phyloP scores from a whole-genome alignment of 2,113 vertebrate species.

The Anoplopoma fimbria region DNA sequence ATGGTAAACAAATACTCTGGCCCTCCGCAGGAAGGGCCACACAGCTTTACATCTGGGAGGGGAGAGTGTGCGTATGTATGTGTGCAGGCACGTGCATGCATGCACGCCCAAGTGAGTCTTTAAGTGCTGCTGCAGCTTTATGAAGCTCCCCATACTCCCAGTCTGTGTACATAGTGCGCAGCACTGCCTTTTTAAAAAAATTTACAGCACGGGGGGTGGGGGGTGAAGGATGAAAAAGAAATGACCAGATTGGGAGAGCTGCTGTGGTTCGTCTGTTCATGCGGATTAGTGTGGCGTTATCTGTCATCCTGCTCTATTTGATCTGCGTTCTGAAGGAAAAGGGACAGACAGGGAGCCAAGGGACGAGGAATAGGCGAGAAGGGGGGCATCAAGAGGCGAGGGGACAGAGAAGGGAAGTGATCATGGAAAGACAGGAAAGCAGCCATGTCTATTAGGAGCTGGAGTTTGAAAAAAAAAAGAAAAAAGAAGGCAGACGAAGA shows the following conservation, averaged over 20 bases:
- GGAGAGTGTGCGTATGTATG: constrained; percentile 8
- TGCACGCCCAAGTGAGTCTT: constrained; percentile 30
- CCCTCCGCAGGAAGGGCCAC: constrained; percentile 73
- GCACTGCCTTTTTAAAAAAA: constrained; percentile 37
- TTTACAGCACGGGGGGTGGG: constrained; percentile 36
- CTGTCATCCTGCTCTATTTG: constrained; percentile 67
- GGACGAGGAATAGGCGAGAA: constrained; percentile 33
- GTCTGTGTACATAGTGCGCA: constrained; percentile 27
- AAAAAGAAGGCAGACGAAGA: not conserved
- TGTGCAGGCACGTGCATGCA: constrained; percentile 29
- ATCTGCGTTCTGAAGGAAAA: constrained; percentile 67
- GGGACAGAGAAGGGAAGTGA: constrained; percentile 15
- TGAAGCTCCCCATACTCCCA: constrained; percentile 14
- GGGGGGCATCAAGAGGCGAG: constrained; percentile 40
- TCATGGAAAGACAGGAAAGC: constrained; percentile 41
- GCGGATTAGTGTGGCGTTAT: constrained; percentile 63
- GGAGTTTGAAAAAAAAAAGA: not conserved
- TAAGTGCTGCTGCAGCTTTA: constrained; percentile 45
- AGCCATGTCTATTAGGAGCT: constrained; percentile 3
- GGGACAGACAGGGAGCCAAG: constrained; percentile 56
- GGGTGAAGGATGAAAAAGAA: constrained; percentile 17
- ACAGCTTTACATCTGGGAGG: constrained; percentile 65
- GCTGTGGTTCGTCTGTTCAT: constrained; percentile 50
- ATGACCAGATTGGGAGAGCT: constrained; percentile 59
- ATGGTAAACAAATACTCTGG: constrained; percentile 79